Conservation (phyloP, 2,113 vertebrate species). For the Merops nubicus region DNA sequence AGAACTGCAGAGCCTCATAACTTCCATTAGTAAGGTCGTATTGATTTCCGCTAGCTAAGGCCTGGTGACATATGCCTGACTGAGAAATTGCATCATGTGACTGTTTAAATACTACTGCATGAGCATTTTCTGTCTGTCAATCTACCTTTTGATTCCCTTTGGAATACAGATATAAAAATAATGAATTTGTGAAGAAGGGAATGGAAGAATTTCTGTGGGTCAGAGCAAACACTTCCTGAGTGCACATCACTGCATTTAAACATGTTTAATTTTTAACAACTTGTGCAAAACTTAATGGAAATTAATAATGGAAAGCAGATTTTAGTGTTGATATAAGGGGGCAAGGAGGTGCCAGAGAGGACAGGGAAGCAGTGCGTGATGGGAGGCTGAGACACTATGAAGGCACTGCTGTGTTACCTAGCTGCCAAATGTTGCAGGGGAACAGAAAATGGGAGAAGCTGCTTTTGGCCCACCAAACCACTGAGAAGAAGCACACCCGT, state of each 20-base stretch:
- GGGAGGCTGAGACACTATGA: background rate
- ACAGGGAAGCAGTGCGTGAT: background rate
- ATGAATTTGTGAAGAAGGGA: background rate
- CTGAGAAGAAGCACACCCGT: background rate
- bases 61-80: background rate
- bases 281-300: background rate
- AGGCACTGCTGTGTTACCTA: background rate
- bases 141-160: background rate
- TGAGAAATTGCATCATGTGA: background rate
- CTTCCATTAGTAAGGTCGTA: background rate
- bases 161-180: background rate
- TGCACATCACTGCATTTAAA: background rate
- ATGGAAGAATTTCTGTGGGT: background rate
- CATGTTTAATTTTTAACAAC: background rate
- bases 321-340: background rate
- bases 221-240: background rate
- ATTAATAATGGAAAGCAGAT: background rate
- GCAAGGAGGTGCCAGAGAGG: background rate
- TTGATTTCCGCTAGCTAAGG: background rate
- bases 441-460: background rate
- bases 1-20: background rate
- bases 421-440: background rate
- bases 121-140: background rate
- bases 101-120: background rate
- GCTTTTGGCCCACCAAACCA: background rate